Percentiles rank a stretch among this genome's conserved stretches.
These are phyloP conservation scores for Bombyx huttoni DNA, from an alignment of 2,888 invertebrate species.

Conservation along the genomic window DNA sequence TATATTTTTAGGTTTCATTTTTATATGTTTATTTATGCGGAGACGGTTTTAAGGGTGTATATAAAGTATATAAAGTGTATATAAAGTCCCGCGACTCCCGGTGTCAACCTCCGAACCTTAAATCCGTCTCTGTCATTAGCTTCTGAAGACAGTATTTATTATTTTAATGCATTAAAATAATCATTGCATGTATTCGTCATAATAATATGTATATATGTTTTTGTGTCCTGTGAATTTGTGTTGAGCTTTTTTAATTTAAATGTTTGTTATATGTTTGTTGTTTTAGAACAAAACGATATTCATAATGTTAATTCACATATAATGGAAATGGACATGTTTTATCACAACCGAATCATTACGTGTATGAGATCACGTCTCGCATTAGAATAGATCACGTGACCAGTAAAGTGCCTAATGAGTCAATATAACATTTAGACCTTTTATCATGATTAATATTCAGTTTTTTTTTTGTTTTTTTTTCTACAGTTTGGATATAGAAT, in stretches of 20 bases:
- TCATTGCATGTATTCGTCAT: conserved; percentile 13
- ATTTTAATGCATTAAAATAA: conserved; percentile 6
- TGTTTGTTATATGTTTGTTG: neutral
- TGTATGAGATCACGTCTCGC: too few relatives aligned
- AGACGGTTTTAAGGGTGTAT: conserved; percentile 1
- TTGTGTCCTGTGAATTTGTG: conserved; percentile 77
- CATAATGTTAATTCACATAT: too few relatives aligned
- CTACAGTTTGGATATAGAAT: too few relatives aligned
- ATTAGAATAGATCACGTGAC: too few relatives aligned
- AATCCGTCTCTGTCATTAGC: conserved; percentile 1
- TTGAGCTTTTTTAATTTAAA: conserved; percentile 61
- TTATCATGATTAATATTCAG: too few relatives aligned
- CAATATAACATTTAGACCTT: too few relatives aligned
- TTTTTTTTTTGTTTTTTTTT: too few relatives aligned
- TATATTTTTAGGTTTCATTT: too few relatives aligned
- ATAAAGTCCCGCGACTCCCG: neutral
- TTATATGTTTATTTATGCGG: conserved; percentile 5
- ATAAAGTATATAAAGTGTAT: neutral
- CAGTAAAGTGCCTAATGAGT: too few relatives aligned
- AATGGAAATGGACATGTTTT: too few relatives aligned
- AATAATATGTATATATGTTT: conserved; percentile 25
- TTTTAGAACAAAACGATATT: neutral
- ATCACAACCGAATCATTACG: too few relatives aligned
- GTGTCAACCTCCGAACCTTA: neutral
- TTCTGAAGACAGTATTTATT: neutral